phyloP scores from a whole-genome alignment of 2,113 vertebrate genomes.

The Salvelinus alpinus region DNA sequence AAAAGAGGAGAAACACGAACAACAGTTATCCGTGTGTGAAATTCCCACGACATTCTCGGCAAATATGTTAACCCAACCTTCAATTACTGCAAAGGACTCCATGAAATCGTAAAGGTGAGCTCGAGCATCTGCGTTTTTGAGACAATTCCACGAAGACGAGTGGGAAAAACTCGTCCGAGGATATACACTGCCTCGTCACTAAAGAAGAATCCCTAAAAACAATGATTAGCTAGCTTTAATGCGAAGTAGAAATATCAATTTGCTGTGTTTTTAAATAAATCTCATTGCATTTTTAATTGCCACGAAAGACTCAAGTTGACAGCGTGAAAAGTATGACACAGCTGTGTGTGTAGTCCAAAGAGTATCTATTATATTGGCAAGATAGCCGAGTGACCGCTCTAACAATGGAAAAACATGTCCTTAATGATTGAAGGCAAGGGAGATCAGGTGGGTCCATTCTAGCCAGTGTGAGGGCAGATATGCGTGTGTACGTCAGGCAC shows the following conservation, averaged over 20 bases:
- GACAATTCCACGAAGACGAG: conserved; percentile 39
- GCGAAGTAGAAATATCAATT: too few relatives aligned
- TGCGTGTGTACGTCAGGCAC: too few relatives aligned
- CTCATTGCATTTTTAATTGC: too few relatives aligned
- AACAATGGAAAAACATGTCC: too few relatives aligned
- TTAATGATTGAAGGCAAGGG: too few relatives aligned
- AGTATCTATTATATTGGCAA: too few relatives aligned
- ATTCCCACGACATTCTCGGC: conserved; percentile 18
- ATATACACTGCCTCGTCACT: conserved; percentile 70
- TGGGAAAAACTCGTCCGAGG: conserved; percentile 56
- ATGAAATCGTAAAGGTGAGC: conserved; percentile 69
- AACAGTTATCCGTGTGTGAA: conserved; percentile 49
- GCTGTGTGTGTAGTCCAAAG: conserved; percentile 11
- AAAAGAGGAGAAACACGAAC: conserved; percentile 72
- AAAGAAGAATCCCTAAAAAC: conserved; percentile 17
- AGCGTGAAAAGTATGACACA: background rate
- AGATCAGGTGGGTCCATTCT: too few relatives aligned
- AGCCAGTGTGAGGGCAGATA: background rate
- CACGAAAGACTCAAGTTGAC: background rate
- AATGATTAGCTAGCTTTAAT: too few relatives aligned
- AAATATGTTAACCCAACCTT: conserved; percentile 49
- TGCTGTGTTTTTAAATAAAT: too few relatives aligned
- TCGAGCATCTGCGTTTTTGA: conserved; percentile 35
- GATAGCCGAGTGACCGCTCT: too few relatives aligned
- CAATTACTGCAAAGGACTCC: conserved; percentile 29